phyloP scores from a whole-genome alignment of 2,797 vertebrate genomes.

The Sylvilagus floridanus region DNA sequence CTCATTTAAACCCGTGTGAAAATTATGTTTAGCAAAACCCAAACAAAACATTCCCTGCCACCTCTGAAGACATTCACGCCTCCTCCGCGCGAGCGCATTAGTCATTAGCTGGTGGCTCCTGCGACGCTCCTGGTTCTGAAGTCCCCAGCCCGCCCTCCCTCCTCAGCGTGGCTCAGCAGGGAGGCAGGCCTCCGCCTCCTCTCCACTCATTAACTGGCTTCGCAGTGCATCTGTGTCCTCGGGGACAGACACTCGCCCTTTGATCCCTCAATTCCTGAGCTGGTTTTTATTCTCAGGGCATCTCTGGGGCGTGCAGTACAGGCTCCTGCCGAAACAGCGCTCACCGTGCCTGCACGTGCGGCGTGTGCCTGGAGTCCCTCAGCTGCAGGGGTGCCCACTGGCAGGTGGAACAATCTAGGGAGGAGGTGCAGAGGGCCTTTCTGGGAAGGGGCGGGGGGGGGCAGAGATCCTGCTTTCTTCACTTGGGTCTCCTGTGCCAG shows the following conservation, averaged over 20 bases:
- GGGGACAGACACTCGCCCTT: not conserved
- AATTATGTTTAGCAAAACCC: constrained; percentile 20
- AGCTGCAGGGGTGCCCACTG: not conserved
- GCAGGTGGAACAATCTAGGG: not conserved
- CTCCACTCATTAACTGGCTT: constrained; percentile 15
- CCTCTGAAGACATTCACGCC: not conserved
- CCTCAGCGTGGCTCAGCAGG: not conserved
- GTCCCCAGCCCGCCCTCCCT: not conserved
- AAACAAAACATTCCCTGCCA: not conserved
- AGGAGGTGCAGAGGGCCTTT: not conserved
- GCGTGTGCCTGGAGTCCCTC: not conserved
- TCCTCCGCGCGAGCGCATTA: not conserved
- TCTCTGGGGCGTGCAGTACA: not conserved
- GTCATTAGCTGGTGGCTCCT: not conserved
- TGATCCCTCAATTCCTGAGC: constrained; percentile 33
- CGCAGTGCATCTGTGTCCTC: not conserved
- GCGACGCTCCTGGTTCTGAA: constrained; percentile 11
- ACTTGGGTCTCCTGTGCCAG: not conserved
- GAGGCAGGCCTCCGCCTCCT: not conserved
- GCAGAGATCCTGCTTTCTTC: not conserved
- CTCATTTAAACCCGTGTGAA: constrained; percentile 49
- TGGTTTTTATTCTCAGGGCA: not conserved
- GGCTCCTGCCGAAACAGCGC: not conserved
- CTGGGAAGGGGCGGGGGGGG: not conserved
- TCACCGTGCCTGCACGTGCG: not conserved